Evolutionary conservation across 2,888 invertebrate genomes (phyloP).

Genomic region (Perizoma affinitatum): DNA sequence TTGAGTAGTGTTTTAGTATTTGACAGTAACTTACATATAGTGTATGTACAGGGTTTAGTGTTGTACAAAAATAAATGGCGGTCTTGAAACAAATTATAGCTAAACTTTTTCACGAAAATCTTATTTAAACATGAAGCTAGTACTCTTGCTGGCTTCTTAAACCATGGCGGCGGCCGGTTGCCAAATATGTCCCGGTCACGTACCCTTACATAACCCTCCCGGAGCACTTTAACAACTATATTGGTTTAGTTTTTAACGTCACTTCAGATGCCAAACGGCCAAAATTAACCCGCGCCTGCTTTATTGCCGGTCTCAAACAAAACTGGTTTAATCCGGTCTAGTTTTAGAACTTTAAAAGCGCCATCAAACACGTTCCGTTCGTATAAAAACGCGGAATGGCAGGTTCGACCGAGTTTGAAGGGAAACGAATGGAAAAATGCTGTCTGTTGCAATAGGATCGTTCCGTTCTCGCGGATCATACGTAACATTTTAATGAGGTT

Average conservation of each 20-base stretch:
- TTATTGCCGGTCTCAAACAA: slow-evolving; percentile 49
- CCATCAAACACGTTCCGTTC: slow-evolving; percentile 29
- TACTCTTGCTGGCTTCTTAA: slow-evolving; percentile 41
- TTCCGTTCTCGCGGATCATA: slow-evolving; percentile 12
- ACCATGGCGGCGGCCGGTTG: slow-evolving; percentile 51
- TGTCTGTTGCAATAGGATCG: slow-evolving; percentile 10
- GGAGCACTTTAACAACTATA: slow-evolving; percentile 74
- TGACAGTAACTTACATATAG: no score
- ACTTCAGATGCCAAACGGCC: slow-evolving; percentile 59
- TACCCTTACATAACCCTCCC: slow-evolving; percentile 64
- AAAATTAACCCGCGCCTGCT: slow-evolving; percentile 63
- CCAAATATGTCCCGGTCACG: slow-evolving; percentile 66
- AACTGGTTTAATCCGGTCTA: slow-evolving; percentile 31
- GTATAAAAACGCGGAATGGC: slow-evolving; percentile 21
- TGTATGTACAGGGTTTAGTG: no score
- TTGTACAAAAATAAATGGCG: no score
- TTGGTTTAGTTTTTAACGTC: slow-evolving; percentile 77
- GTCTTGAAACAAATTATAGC: no score
- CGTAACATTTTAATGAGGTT: no score
- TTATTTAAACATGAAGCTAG: slow-evolving; percentile 26
- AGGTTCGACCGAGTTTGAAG: slow-evolving; percentile 33
- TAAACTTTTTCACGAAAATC: slow-evolving; percentile 9
- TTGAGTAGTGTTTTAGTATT: no score
- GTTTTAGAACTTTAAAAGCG: slow-evolving; percentile 35
- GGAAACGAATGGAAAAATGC: slow-evolving; percentile 18